A percentile compares a stretch with the other conserved stretches of the same genome.
Conservation (phyloP, 2,888 invertebrate species). For the Lomographa bimaculata region DNA sequence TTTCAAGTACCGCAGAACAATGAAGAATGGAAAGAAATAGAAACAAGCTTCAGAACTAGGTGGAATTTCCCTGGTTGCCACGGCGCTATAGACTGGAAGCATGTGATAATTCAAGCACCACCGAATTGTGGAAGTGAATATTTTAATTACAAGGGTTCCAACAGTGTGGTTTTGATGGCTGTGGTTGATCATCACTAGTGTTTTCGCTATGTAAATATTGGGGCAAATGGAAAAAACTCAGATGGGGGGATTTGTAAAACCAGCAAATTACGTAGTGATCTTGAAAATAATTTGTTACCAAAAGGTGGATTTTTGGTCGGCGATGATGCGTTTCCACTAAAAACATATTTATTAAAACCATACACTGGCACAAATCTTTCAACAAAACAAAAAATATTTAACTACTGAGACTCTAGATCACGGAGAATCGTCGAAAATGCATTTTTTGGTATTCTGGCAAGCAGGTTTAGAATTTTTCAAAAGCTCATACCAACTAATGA, state of each 20-base stretch:
- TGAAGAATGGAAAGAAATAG: slow-evolving; percentile 9
- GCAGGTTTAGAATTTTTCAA: slow-evolving; percentile 23
- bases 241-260: slow-evolving; percentile 12
- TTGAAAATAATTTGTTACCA: slow-evolving; percentile 16
- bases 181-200: slow-evolving; percentile 39
- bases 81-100: slow-evolving; percentile 35
- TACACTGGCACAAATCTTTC: background rate
- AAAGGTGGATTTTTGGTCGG: slow-evolving; percentile 17
- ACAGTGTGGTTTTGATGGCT: slow-evolving; percentile 39
- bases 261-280: slow-evolving; percentile 12
- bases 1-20: slow-evolving; percentile 13
- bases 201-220: slow-evolving; percentile 8
- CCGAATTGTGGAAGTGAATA: slow-evolving; percentile 16
- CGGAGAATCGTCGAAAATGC: slow-evolving; percentile 8
- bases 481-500: slow-evolving; percentile 23
- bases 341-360: slow-evolving; percentile 12
- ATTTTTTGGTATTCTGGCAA: slow-evolving; percentile 4
- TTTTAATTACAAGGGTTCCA: slow-evolving; percentile 14
- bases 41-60: slow-evolving; percentile 14
- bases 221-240: slow-evolving; percentile 3
- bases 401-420: slow-evolving; percentile 1
- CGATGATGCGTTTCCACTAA: slow-evolving; percentile 11
- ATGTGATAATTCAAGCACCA: slow-evolving; percentile 14
- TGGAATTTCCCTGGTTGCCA: slow-evolving; percentile 42
- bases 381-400: background rate